Percentiles rank a stretch among this genome's conserved stretches.
Evolutionary conservation across 2,797 vertebrate genomes (phyloP).

Genomic region (Pelobates cultripes): DNA sequence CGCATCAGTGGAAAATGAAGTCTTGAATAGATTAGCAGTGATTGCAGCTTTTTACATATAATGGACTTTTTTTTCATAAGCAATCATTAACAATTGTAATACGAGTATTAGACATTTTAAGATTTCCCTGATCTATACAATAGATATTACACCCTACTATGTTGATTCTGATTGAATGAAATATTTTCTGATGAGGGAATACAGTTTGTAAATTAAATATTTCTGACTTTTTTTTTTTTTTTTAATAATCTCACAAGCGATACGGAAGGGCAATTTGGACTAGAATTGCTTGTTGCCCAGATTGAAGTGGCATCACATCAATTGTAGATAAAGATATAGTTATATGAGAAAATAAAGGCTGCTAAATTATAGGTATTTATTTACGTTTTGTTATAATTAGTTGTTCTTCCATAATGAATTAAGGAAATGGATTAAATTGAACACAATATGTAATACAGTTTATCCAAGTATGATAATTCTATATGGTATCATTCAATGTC

Average conservation of each 20-base stretch:
- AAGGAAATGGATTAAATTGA: constrained; percentile 7
- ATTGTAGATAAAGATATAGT: constrained; percentile 40
- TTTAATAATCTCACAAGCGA: constrained; percentile 43
- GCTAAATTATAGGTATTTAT: constrained; percentile 41
- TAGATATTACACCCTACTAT: constrained; percentile 66
- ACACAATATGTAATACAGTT: accelerated
- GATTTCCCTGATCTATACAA: constrained; percentile 60
- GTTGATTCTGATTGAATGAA: constrained; percentile 54
- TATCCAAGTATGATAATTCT: neutral
- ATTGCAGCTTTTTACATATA: constrained; percentile 71
- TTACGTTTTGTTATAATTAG: constrained; percentile 55
- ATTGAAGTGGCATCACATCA: constrained; percentile 39
- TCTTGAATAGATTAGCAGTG: constrained; percentile 71
- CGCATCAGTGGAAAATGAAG: constrained; percentile 64
- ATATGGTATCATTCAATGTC: constrained; percentile 7
- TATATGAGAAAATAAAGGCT: constrained; percentile 48
- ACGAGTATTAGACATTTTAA: constrained; percentile 66
- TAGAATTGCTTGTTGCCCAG: constrained; percentile 43
- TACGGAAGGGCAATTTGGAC: constrained; percentile 37
- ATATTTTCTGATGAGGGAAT: constrained; percentile 56
- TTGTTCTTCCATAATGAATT: constrained; percentile 35
- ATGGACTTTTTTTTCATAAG: constrained; percentile 72
- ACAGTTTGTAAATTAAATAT: constrained; percentile 47
- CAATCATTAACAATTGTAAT: constrained; percentile 78
- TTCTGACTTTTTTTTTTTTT: constrained; percentile 16